Evolutionary conservation across 2,113 vertebrate species (phyloP).

Genomic region (Eurystomus gularis): DNA sequence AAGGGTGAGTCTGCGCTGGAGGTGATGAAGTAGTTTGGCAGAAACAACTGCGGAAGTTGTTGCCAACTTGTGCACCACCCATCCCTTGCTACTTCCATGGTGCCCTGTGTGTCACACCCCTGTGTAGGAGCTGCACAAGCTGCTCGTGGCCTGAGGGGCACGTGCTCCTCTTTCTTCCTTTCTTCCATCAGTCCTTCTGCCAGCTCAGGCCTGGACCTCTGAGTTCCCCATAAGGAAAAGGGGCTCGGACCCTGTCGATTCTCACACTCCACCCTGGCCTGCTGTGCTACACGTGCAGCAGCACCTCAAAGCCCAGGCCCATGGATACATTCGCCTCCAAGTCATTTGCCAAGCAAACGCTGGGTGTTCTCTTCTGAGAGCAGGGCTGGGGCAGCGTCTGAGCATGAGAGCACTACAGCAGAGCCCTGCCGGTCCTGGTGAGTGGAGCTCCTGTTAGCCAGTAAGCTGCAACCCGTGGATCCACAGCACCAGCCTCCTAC

Average conservation of each 20-base stretch:
- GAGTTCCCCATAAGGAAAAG: background rate
- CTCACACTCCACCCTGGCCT: accelerated
- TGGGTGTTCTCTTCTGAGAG: background rate
- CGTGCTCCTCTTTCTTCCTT: background rate
- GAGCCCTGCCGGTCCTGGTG: background rate
- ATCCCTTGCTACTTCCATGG: background rate
- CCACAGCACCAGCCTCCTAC: background rate
- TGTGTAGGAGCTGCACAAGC: background rate
- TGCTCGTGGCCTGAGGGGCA: background rate
- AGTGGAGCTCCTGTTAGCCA: background rate
- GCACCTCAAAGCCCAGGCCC: background rate
- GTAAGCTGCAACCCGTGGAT: too few relatives aligned
- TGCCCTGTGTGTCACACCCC: background rate
- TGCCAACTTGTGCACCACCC: background rate
- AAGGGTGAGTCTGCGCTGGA: background rate
- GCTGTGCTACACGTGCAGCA: background rate
- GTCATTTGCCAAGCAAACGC: background rate
- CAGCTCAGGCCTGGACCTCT: accelerated
- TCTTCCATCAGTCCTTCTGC: background rate
- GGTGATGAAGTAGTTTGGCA: background rate
- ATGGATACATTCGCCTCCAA: accelerated
- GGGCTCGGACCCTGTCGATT: background rate
- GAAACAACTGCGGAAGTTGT: background rate
- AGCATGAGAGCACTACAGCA: accelerated
- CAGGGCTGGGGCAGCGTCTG: background rate